Conservation (phyloP, 1,140 invertebrate species). For the Bacillus rossius region DNA sequence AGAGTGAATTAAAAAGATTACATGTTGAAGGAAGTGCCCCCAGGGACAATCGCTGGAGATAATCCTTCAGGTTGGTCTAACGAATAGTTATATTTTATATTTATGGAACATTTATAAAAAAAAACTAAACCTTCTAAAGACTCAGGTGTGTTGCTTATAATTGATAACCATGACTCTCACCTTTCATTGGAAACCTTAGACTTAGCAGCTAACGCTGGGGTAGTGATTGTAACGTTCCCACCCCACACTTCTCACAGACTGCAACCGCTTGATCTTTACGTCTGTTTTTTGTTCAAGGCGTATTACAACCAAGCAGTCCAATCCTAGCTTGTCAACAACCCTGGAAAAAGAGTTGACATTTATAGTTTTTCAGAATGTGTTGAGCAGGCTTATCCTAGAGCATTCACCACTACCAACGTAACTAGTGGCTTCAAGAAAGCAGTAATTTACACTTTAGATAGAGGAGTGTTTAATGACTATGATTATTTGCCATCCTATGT, state of each 20-base stretch:
- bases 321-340: neutral
- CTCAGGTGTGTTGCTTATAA: neutral
- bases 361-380: neutral
- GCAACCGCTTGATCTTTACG: neutral
- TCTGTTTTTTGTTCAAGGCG: neutral
- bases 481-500: no score
- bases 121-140: neutral
- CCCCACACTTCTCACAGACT: neutral
- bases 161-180: constrained; percentile 4
- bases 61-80: neutral
- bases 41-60: neutral
- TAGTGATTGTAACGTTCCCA: neutral
- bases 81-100: neutral
- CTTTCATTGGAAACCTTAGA: neutral
- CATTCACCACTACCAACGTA: neutral
- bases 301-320: neutral
- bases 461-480: no score
- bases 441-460: no score
- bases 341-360: neutral
- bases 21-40: neutral
- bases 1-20: neutral
- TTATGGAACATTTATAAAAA: neutral
- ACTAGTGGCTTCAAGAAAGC: no score
- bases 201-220: neutral
- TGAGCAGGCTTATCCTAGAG: neutral